Evolutionary conservation across 2,888 invertebrate genomes (phyloP), one percentile per base, ranked within the genome.

Genomic region (Stenurella melanura): DNA sequence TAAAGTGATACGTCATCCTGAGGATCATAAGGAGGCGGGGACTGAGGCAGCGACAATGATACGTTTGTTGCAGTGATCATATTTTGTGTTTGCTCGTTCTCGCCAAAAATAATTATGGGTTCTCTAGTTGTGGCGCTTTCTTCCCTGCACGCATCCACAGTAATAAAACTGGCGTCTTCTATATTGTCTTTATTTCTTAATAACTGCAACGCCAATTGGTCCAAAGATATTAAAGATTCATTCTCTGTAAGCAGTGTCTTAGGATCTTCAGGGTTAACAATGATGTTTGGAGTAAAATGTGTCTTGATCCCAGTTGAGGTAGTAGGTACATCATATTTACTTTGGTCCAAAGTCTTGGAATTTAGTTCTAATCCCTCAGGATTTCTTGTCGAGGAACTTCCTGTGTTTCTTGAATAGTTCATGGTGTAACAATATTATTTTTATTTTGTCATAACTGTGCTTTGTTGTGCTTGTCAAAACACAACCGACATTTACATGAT

Each of bases 141-240:
- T 42, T 70, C 42, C 21, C 38, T 38, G 21, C 70, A 70, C 0
- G 42, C 42, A 18, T 70, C 70, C 18, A 60, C 50, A 15, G 70
- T 70, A 42, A 60, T 7, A 42, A 70, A 70, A 38, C 70, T 70
- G 0, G 42, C 60, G 19, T 70, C 70, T 12, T 70, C 70, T 19
- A 60, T 0, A 18, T 60, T 34, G 7, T 0, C 26, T 18, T 60
- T 70, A 30, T 38, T 60, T 21, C 18, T 15, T 26, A 70, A 70
- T 15, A 70, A 26, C 18, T 1, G 30, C 17, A n/a, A 9, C 9
- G 61, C 30, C 17, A 63, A 63, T 34, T 63, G 17, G 34, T 63
- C 61, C 34, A 63, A n/a, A n/a, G 61, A 63, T 11, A 34, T 63
- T 63, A 63, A 10, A 34, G 61, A 34, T 7, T n/a, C 18, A 15